Evolutionary conservation across 2,113 vertebrate species (phyloP).

Genomic region (Podilymbus podiceps): DNA sequence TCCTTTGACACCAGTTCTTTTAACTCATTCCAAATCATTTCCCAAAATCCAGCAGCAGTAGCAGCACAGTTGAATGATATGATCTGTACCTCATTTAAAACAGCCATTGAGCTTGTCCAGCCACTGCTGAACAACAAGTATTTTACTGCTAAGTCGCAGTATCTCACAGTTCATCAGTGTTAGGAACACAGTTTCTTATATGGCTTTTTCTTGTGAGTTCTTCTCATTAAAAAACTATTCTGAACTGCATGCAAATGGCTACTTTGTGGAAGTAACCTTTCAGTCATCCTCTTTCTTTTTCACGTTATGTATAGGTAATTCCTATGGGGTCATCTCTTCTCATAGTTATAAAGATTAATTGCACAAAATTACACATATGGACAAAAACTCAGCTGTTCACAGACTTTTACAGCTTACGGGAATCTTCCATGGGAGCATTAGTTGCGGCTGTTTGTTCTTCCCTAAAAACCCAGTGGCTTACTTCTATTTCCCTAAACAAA

Average conservation of each 20-base stretch:
- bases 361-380: neutral
- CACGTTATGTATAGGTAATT: neutral
- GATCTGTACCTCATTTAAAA: neutral
- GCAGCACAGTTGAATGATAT: neutral
- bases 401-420: neutral
- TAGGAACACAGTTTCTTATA: neutral
- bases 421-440: slow-evolving; percentile 43
- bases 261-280: neutral
- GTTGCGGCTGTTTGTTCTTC: slow-evolving; percentile 53
- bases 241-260: neutral
- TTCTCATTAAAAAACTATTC: neutral
- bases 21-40: neutral
- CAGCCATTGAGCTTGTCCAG: neutral
- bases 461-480: slow-evolving; percentile 40
- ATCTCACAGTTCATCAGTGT: neutral
- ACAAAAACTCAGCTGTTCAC: neutral
- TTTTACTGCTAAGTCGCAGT: slow-evolving; percentile 24
- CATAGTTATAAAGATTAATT: neutral
- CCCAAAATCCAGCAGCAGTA: neutral
- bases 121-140: neutral
- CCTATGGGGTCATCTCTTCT: neutral
- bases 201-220: neutral
- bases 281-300: neutral
- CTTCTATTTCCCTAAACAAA: slow-evolving; percentile 26
- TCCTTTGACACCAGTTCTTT: neutral